A percentile compares a stretch with the other conserved stretches of the same genome.
These are phyloP conservation scores for Orientallactaga bullata DNA, from an alignment of 2,113 vertebrate genomes.

Conservation along the genomic window DNA sequence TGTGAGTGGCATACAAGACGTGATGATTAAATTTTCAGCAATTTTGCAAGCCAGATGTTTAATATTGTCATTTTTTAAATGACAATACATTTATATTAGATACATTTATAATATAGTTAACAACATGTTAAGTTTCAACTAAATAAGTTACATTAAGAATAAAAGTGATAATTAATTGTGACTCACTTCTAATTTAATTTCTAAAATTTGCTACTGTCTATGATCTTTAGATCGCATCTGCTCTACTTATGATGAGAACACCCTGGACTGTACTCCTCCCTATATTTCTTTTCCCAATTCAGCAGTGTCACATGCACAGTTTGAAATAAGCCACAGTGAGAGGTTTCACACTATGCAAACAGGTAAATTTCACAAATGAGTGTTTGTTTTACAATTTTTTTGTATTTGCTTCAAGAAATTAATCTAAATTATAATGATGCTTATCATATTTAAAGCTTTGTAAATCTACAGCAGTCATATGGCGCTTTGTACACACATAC, in stretches of 20 bases:
- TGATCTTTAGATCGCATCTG: neutral
- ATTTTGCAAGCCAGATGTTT: neutral
- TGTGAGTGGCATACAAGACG: neutral
- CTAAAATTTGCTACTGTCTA: neutral
- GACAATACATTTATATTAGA: neutral
- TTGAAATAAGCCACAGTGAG: no score
- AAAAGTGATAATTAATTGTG: neutral
- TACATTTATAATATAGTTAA: neutral
- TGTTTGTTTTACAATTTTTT: neutral
- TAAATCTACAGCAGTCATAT: neutral
- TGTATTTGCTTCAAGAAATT: neutral
- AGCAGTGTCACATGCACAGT: neutral
- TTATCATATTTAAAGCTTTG: neutral
- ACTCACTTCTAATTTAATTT: neutral
- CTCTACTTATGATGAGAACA: neutral
- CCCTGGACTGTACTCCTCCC: fast-evolving
- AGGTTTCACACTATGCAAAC: neutral
- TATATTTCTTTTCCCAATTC: neutral
- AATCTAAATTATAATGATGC: neutral
- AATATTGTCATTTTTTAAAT: neutral
- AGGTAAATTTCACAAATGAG: neutral
- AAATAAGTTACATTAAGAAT: neutral
- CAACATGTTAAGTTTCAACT: neutral
- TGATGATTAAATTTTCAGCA: neutral
- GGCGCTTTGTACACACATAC: neutral